Conservation (phyloP, 1,140 invertebrate species). For the Drosophila ambigua region DNA sequence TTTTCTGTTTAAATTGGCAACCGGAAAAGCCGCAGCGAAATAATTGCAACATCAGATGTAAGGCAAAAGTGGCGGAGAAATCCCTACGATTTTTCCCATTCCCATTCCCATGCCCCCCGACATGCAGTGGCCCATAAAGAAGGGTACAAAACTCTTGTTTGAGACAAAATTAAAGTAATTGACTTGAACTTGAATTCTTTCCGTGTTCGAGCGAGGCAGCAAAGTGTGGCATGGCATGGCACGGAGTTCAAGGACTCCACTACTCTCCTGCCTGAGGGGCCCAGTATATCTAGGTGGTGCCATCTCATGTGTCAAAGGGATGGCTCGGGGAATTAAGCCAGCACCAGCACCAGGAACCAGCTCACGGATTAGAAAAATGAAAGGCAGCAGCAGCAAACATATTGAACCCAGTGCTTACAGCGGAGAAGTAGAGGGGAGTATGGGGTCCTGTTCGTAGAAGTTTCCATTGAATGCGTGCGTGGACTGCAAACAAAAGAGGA, state of each 20-base stretch:
- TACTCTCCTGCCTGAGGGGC: background rate
- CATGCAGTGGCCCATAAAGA: conserved; percentile 4
- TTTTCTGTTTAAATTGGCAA: conserved; percentile 49
- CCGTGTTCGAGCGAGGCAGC: conserved; percentile 16
- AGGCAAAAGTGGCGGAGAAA: background rate
- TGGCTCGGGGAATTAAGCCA: conserved; percentile 55
- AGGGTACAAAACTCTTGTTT: background rate
- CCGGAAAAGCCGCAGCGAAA: conserved; percentile 23
- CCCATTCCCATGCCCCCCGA: too few relatives aligned
- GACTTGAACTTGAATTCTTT: conserved; percentile 34
- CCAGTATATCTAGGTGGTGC: conserved; percentile 3
- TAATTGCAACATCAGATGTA: conserved; percentile 26
- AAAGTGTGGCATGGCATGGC: conserved; percentile 7
- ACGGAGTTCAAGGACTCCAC: conserved; percentile 62
- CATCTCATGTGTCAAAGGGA: conserved; percentile 59
- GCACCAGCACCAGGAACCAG: conserved; percentile 11
- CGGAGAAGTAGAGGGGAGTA: background rate
- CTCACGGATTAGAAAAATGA: conserved; percentile 55
- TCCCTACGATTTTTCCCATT: background rate
- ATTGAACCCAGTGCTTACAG: conserved; percentile 41
- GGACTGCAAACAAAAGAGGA: conserved; percentile 62
- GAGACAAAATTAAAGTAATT: conserved; percentile 20
- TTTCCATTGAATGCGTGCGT: conserved; percentile 57
- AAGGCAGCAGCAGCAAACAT: conserved; percentile 36
- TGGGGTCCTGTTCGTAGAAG: conserved; percentile 22